phyloP scores from a whole-genome alignment of 2,113 vertebrate species.

The Ammodytes dubius region DNA sequence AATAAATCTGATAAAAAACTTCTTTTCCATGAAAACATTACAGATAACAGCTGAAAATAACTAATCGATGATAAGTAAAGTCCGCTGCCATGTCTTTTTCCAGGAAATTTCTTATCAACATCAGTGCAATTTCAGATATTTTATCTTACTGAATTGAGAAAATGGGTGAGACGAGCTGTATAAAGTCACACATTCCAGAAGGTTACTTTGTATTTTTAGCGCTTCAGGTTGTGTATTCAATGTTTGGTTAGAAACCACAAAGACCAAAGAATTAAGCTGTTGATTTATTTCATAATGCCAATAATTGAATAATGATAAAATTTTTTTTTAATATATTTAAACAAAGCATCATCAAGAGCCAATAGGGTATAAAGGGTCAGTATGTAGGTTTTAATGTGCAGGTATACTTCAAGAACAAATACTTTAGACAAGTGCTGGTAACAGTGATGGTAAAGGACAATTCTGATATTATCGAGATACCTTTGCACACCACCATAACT shows the following conservation, averaged over 20 bases:
- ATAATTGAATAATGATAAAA: no score
- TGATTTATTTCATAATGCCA: neutral
- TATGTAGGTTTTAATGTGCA: neutral
- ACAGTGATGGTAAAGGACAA: constrained; percentile 14
- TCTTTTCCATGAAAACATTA: constrained; percentile 45
- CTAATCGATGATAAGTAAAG: constrained; percentile 16
- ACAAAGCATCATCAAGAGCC: neutral
- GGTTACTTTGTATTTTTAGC: neutral
- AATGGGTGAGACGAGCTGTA: neutral
- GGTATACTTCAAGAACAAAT: neutral
- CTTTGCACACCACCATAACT: neutral
- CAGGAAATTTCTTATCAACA: constrained; percentile 18
- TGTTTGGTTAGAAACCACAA: no score
- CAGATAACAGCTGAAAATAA: constrained; percentile 43
- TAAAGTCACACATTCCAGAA: neutral
- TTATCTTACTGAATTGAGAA: neutral
- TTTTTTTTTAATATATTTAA: no score
- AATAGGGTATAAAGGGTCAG: neutral
- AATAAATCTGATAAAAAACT: constrained; percentile 42
- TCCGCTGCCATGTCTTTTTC: neutral
- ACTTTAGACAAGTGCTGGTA: neutral
- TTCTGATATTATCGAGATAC: neutral
- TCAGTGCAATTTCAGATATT: constrained; percentile 11
- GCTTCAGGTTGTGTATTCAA: no score
- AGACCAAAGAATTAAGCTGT: neutral